These are phyloP conservation scores for Diplogasteroides magnus DNA, from an alignment of 1,140 invertebrate genomes.

Conservation along the genomic window DNA sequence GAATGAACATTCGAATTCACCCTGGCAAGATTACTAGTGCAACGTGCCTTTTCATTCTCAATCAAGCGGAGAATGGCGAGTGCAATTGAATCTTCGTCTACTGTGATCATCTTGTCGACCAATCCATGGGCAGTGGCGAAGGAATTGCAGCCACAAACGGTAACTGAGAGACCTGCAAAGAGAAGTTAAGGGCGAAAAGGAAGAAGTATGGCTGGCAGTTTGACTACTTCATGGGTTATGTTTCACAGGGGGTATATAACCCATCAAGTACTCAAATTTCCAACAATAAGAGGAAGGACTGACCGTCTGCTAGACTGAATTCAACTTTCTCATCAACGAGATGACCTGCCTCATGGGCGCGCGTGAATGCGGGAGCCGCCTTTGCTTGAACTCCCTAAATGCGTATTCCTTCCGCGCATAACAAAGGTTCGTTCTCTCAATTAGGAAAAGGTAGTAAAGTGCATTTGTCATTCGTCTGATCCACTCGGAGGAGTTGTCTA, in stretches of 20 bases:
- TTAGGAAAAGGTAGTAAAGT: too few relatives aligned
- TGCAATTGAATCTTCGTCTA: conserved; percentile 68
- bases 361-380: conserved; percentile 75
- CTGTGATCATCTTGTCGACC: conserved; percentile 73
- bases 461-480: too few relatives aligned
- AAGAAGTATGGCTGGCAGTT: too few relatives aligned
- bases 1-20: too few relatives aligned
- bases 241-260: too few relatives aligned
- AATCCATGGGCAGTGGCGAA: conserved; percentile 71
- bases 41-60: conserved; percentile 69
- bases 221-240: too few relatives aligned
- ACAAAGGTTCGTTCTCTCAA: too few relatives aligned
- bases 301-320: conserved; percentile 80
- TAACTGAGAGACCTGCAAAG: conserved; percentile 70
- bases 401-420: too few relatives aligned
- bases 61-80: conserved; percentile 77
- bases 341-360: conserved; percentile 68
- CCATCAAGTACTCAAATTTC: too few relatives aligned
- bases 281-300: too few relatives aligned
- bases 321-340: conserved; percentile 68
- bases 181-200: not conserved
- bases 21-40: too few relatives aligned
- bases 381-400: conserved; percentile 84
- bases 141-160: conserved; percentile 80
- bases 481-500: too few relatives aligned